Base-by-base conservation (phyloP, 2,888 invertebrate genomes). In the Orchesellides sinensis region DNA sequence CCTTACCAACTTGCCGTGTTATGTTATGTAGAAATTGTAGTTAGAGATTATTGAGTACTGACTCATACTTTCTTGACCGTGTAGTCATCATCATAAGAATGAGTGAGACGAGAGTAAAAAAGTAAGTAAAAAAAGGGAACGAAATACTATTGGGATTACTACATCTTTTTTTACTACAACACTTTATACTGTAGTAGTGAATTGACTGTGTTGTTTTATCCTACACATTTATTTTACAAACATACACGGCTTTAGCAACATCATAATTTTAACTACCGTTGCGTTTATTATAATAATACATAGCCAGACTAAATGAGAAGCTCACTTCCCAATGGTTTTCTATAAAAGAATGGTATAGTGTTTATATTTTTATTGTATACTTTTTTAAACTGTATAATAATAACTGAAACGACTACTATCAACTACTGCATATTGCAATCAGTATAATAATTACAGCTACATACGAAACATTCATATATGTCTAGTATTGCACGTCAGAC, bases 201-300 rank as follows among this genome's bases (percentile, higher is more conserved):
- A 40, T 40, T 40, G n/a, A n/a, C 40, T 14, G 40, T 40, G 61
- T 61, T 61, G 61, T 61, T 61, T 61, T 25, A 32, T 32, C 6
- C 54, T 23, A 14, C 54, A 54, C 6, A 6, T 21, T n/a, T n/a
- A n/a, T n/a, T n/a, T n/a, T n/a, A n/a, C n/a, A n/a, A n/a, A n/a
- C n/a, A 40, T 10, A 40, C 40, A 40, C n/a, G n/a, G 40, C 40
- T 40, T 12, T 54, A 61, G 32, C 61, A 61, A 61, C 61, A 61
- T n/a, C n/a, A 12, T 49, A 32, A 32, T 61, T 61, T 32, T 61
- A 65, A 65, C 65, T 65, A 65, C 65, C 65, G 65, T 65, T 65
- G 65, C 17, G 29, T 29, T 5, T 14, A 59, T 3, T 29, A 29
- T n/a, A 59, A n/a, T 14, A 59, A 14, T 21, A 19, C 19, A 10